Base-by-base conservation (phyloP, 2,113 vertebrate genomes). In the Nothoprocta pentlandii region DNA sequence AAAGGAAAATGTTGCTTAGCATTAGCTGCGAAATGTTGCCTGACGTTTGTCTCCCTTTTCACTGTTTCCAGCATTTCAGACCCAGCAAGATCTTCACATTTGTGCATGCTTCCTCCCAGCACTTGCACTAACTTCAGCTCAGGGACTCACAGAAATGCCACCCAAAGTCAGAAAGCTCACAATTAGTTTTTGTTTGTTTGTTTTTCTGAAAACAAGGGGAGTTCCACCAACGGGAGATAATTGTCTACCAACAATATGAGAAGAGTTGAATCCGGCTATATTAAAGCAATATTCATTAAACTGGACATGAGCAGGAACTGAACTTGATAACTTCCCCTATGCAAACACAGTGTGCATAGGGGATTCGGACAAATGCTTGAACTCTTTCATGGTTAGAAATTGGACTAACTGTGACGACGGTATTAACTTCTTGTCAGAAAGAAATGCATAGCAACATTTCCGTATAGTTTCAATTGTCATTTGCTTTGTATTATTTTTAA, bases 41-140 rank as follows among this genome's bases (percentile, higher is more conserved):
- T 68, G 69, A 47, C 77, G 47, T 92, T 95, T 88, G 61, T 80
- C 86, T 78, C 73, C 16, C 73, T 92, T 68, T 47, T 58, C 62
- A 34, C 1, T 1, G 36, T 58, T 85, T 44, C 69, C 78, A 87
- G 54, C 49, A 71, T 74, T 70, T 77, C 85, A 91, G 47, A 59
- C 42, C 6, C 78, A 63, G 84, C 34, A 78, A 53, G 36, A 32
- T 34, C 26, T 89, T 76, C 47, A 84, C 28, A 34, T 10, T 1
- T 79, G 51, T 47, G 53, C 30, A n/a, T 70, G 81, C 16, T n/a
- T 30, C 42, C 9, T 86, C 58, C 69, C 49, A 51, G 41, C 15
- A 9, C 61, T 42, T 34, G 23, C 30, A 19, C 42, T 39, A 88
- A 0, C 19, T 63, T 51, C 56, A 80, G 51, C 41, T 64, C 49